Conservation (phyloP, 2,888 invertebrate species). For the Tromatobia lineatoria region DNA sequence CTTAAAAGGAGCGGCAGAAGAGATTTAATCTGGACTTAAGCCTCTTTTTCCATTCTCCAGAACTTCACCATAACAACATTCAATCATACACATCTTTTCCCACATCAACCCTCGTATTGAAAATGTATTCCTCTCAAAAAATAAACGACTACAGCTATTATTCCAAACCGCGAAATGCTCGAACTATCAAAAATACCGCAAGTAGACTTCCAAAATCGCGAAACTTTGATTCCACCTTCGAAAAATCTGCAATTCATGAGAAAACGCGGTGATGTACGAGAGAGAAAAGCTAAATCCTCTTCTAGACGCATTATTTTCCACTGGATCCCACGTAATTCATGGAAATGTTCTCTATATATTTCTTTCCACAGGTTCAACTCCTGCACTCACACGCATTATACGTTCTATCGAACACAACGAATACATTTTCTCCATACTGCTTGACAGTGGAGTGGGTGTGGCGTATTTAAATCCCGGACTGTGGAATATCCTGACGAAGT, state of each 20-base stretch:
- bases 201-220: background rate
- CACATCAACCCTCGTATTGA: background rate
- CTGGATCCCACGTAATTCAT: slow-evolving; percentile 63
- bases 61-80: background rate
- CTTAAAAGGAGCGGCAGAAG: slow-evolving; percentile 6
- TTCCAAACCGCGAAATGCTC: background rate
- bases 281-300: background rate
- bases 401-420: slow-evolving; percentile 15
- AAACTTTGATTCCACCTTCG: slow-evolving; percentile 62
- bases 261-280: slow-evolving; percentile 31
- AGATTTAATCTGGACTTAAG: slow-evolving; percentile 27
- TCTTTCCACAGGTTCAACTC: slow-evolving; percentile 15
- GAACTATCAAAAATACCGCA: background rate
- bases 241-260: slow-evolving; percentile 71
- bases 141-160: slow-evolving; percentile 17
- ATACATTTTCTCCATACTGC: slow-evolving; percentile 6
- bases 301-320: slow-evolving; percentile 61
- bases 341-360: slow-evolving; percentile 66
- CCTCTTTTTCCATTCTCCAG: slow-evolving; percentile 1
- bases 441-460: slow-evolving; percentile 22
- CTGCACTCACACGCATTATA: background rate
- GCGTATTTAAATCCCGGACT: slow-evolving; percentile 48
- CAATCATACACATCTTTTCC: slow-evolving; percentile 24
- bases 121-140: slow-evolving; percentile 30
- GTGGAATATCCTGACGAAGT: slow-evolving; percentile 27